phyloP scores from a whole-genome alignment of 2,888 invertebrate species.

The Tenodera sinensis region DNA sequence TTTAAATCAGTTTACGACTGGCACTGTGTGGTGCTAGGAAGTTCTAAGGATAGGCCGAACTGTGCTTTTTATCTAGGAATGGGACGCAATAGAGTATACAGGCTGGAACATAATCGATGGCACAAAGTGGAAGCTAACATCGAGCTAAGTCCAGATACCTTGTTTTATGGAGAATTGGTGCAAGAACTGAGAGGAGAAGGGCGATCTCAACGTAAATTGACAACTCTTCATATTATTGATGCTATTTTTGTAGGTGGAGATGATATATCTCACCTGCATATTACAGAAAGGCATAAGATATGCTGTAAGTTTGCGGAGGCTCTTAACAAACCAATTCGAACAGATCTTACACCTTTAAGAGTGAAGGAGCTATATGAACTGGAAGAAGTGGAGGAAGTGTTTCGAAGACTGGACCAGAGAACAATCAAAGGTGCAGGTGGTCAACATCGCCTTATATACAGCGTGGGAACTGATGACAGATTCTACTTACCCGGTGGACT shows the following conservation, averaged over 20 bases:
- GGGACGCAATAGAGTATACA: conserved; percentile 53
- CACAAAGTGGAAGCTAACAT: conserved; percentile 48
- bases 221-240: conserved; percentile 75
- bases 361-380: no score
- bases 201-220: conserved; percentile 54
- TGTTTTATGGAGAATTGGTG: conserved; percentile 71
- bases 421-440: conserved; percentile 40
- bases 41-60: conserved; percentile 40
- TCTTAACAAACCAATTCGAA: no score
- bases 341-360: no score
- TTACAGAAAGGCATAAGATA: conserved; percentile 70
- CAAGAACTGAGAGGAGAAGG: conserved; percentile 62
- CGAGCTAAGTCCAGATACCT: conserved; percentile 64
- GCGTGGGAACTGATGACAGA: conserved; percentile 44
- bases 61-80: conserved; percentile 60
- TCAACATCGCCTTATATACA: conserved; percentile 41
- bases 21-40: conserved; percentile 56
- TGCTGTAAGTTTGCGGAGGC: no score
- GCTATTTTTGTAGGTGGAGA: conserved; percentile 67
- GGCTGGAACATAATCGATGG: conserved; percentile 53
- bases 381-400: no score
- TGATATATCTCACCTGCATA: conserved; percentile 55
- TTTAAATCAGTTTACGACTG: conserved; percentile 57
- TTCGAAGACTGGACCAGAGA: conserved; percentile 32
- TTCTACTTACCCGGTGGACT: conserved; percentile 57